Conservation (phyloP, 2,888 invertebrate genomes). For the Meandrusa payeni region DNA sequence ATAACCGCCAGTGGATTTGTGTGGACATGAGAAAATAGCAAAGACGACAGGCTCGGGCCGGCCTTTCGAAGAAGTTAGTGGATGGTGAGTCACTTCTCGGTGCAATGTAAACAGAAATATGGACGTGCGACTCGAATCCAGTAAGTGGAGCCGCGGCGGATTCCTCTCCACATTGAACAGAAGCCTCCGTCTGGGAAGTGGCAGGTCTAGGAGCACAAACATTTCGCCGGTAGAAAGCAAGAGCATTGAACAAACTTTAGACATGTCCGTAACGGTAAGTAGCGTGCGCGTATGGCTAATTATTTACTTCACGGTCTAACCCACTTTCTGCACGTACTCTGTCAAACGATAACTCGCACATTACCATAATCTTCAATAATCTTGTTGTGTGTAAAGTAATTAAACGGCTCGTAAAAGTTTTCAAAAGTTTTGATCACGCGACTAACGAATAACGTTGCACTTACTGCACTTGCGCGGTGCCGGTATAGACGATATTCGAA, state of each 20-base stretch:
- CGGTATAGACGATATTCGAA: too few species aligned
- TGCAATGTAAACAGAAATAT: conserved; percentile 68
- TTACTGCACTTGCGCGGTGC: conserved; percentile 6
- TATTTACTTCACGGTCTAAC: conserved; percentile 14
- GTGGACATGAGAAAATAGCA: conserved; percentile 1
- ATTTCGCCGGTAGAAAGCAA: conserved; percentile 52
- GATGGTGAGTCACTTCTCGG: conserved; percentile 60
- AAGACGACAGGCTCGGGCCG: conserved; percentile 18
- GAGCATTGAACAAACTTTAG: conserved; percentile 49
- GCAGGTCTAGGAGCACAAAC: conserved; percentile 51
- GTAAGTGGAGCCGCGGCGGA: conserved; percentile 71
- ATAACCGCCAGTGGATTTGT: conserved; percentile 10
- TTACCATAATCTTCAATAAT: conserved; percentile 16
- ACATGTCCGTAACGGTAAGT: conserved; percentile 53
- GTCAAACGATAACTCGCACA: conserved; percentile 18
- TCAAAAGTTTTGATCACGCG: conserved; percentile 1
- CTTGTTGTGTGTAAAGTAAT: too few species aligned
- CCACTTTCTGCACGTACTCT: conserved; percentile 7
- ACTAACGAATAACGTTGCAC: not conserved
- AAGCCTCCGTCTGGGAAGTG: conserved; percentile 66
- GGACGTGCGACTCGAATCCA: conserved; percentile 66
- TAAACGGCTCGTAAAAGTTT: not conserved
- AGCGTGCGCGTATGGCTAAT: conserved; percentile 2
- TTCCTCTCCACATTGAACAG: conserved; percentile 71
- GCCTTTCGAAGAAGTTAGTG: conserved; percentile 33